Evolutionary conservation across 2,888 invertebrate species (phyloP), one percentile per base, ranked within the genome.

Genomic region (Tachina grossa): DNA sequence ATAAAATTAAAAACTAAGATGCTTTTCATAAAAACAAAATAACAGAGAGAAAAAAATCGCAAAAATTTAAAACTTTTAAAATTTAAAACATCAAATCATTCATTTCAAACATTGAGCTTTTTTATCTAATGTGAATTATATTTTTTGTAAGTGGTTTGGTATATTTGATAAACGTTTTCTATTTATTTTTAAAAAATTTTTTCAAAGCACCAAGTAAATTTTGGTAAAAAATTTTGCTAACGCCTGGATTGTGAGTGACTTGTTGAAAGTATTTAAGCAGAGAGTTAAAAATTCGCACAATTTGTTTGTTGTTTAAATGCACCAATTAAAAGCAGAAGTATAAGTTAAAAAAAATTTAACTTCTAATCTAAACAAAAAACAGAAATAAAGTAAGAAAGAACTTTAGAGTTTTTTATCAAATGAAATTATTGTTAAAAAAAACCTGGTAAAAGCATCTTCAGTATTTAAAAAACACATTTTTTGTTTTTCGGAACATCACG

Each of bases 371-470:
- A 83, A 81, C 83, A 75, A 71, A 88, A 90, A 90, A 91, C 91
- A 91, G 91, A 90, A 91, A 90, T 91, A 90, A 91, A 91, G 91
- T 90, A 90, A 91, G 89, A 90, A 88, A 77, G 88, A 90, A 87
- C 87, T 83, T 47, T 55, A 63, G 55, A 79, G 53, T 71, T 68
- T 78, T 49, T 71, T 71, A 5, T 47, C 57, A 76, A 72, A 80
- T 16, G 16, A 51, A 63, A 82, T 81, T 68, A 69, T 65, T 75
- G 47, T 72, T 69, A 59, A 66, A 63, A 53, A 66, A 63, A 49
- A 5, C 31, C 31, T 89, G 89, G 92, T 90, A 92, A 92, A 93
- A 93, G 93, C 93, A 93, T 93, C 93, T 93, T 93, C 90, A 91
- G 91, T 91, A 89, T 89, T 90, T 90, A 89, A 89, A 88, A 89